Percentiles rank a stretch among this genome's conserved stretches.
Conservation (phyloP, 2,797 vertebrate genomes). For the Agapornis canus region DNA sequence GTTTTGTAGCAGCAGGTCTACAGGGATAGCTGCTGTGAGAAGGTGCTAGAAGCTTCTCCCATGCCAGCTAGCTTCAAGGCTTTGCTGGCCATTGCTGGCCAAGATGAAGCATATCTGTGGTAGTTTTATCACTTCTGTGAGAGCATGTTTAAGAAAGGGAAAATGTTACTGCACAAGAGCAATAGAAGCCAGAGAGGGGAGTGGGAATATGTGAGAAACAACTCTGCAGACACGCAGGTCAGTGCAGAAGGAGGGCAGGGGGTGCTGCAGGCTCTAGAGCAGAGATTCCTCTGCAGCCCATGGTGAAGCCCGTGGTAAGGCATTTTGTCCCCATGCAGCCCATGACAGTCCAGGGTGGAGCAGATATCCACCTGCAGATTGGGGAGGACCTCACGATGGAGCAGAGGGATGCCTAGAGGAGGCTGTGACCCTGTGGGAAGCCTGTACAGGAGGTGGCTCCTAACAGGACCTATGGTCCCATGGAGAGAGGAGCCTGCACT, state of each 20-base stretch:
- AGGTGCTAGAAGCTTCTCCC: background rate
- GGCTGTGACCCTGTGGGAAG: background rate
- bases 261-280: background rate
- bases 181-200: background rate
- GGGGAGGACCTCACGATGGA: background rate
- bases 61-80: background rate
- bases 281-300: background rate
- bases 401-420: background rate
- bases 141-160: background rate
- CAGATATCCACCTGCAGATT: background rate
- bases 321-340: background rate
- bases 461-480: background rate
- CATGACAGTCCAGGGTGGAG: background rate
- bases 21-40: background rate
- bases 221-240: background rate
- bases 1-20: background rate
- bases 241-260: background rate
- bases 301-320: background rate
- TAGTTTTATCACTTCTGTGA: background rate
- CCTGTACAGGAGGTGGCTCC: background rate
- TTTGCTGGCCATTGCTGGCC: background rate
- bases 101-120: background rate
- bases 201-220: background rate
- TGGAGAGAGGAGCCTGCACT: background rate
- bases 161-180: background rate